These are phyloP conservation scores for Meda fulgida DNA, from an alignment of 2,797 vertebrate genomes.

Conservation along the genomic window DNA sequence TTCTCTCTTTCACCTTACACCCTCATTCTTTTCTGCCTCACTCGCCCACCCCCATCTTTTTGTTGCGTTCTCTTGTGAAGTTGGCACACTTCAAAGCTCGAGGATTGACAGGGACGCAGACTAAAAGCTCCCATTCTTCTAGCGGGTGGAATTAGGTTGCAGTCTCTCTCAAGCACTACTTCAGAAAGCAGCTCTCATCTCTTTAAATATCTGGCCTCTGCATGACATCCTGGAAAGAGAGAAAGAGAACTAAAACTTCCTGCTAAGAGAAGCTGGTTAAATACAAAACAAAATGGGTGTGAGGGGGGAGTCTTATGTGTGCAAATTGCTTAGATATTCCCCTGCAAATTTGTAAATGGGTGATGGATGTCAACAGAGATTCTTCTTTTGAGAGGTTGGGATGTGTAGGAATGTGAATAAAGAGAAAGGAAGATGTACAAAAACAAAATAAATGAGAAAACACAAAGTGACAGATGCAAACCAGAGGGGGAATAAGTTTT, in stretches of 20 bases:
- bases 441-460: conserved; percentile 33
- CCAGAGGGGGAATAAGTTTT: not conserved
- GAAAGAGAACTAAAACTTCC: conserved; percentile 50
- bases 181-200: conserved; percentile 77
- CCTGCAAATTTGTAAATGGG: conserved; percentile 65
- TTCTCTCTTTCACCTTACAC: conserved; percentile 51
- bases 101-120: conserved; percentile 76
- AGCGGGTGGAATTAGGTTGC: conserved; percentile 78
- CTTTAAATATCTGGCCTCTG: conserved; percentile 82
- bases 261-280: conserved; percentile 43
- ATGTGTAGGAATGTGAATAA: conserved; percentile 29
- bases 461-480: conserved; percentile 30
- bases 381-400: conserved; percentile 44
- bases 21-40: conserved; percentile 57
- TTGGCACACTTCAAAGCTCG: conserved; percentile 79
- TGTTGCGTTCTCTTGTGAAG: conserved; percentile 75
- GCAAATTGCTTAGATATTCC: conserved; percentile 63
- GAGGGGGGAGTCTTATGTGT: conserved; percentile 58
- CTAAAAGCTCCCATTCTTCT: conserved; percentile 79
- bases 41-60: conserved; percentile 55
- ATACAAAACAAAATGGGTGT: conserved; percentile 34
- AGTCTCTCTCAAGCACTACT: conserved; percentile 77
- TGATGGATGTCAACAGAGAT: conserved; percentile 56
- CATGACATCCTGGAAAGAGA: conserved; percentile 73
- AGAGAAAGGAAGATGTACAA: conserved; percentile 24